Conservation (phyloP, 2,888 invertebrate genomes). For the Drosophila colorata region DNA sequence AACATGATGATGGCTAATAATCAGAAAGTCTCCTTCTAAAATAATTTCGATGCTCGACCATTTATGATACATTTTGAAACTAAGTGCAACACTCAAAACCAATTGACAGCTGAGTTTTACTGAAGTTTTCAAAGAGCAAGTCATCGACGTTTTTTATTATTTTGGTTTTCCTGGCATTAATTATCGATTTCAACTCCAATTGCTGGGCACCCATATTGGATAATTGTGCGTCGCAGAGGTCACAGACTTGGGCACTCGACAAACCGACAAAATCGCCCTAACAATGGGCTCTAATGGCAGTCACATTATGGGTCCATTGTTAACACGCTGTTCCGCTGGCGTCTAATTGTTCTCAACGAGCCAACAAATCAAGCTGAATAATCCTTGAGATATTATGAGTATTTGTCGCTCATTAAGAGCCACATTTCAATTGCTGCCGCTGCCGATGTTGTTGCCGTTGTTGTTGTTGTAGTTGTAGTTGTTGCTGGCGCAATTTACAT, state of each 20-base stretch:
- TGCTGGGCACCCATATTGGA: conserved; percentile 31
- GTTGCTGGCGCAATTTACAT: conserved; percentile 55
- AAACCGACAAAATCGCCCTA: conserved; percentile 7
- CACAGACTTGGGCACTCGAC: conserved; percentile 17
- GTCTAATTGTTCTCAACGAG: conserved; percentile 65
- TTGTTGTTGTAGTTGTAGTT: conserved; percentile 13
- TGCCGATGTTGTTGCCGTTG: conserved; percentile 11
- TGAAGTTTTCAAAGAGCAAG: conserved; percentile 22
- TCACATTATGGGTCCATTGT: conserved; percentile 40
- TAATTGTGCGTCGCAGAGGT: conserved; percentile 34
- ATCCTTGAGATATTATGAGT: conserved; percentile 65
- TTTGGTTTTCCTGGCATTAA: conserved; percentile 41
- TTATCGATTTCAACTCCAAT: conserved; percentile 40
- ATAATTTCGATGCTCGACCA: neutral
- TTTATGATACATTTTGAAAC: conserved; percentile 13
- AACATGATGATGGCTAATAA: no score
- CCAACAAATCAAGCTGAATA: conserved; percentile 47
- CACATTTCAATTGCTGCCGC: conserved; percentile 24
- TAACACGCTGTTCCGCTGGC: conserved; percentile 24
- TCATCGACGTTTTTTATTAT: conserved; percentile 24
- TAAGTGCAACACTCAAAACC: conserved; percentile 33
- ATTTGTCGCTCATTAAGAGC: conserved; percentile 53
- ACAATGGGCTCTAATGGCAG: conserved; percentile 44
- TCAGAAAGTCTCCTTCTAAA: neutral
- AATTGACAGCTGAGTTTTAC: conserved; percentile 23